phyloP scores from a whole-genome alignment of 2,797 vertebrate genomes.

The Tiaroga cobitis region DNA sequence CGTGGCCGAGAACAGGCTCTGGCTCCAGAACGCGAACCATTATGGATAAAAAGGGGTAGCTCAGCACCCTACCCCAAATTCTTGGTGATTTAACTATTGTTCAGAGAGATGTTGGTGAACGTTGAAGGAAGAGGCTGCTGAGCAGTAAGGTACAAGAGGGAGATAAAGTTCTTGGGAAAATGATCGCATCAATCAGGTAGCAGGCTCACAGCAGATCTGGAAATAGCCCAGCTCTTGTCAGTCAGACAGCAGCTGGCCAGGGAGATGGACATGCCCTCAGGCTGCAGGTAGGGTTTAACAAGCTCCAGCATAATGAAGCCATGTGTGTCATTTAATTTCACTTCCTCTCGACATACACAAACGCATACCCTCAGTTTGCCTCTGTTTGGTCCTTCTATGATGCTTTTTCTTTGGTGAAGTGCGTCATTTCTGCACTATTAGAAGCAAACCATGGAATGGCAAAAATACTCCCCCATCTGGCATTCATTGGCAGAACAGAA shows the following conservation, averaged over 20 bases:
- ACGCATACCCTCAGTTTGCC: not conserved
- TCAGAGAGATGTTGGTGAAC: not conserved
- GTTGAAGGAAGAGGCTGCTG: conserved; percentile 11
- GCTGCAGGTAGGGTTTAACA: conserved; percentile 59
- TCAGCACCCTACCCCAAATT: not conserved
- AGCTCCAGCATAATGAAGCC: conserved; percentile 59
- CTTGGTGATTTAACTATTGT: not conserved
- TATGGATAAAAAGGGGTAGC: not conserved
- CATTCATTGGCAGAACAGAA: not conserved
- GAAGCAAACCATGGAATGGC: not conserved
- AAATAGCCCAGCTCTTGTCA: conserved; percentile 43
- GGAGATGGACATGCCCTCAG: conserved; percentile 48
- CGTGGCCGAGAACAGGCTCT: too few species aligned
- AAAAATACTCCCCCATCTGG: not conserved
- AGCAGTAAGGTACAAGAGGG: not conserved
- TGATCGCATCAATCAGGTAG: conserved; percentile 45
- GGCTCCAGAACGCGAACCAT: too few species aligned
- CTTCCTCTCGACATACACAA: conserved; percentile 44
- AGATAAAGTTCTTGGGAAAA: conserved; percentile 37
- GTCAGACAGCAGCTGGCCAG: conserved; percentile 39
- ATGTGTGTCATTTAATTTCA: conserved; percentile 61
- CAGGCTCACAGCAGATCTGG: conserved; percentile 26
- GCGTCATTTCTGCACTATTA: not conserved
- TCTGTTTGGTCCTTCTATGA: conserved; percentile 25
- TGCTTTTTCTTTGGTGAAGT: conserved; percentile 4